These are phyloP conservation scores for Polydrusus cervinus DNA, from an alignment of 2,888 invertebrate species.

Conservation along the genomic window DNA sequence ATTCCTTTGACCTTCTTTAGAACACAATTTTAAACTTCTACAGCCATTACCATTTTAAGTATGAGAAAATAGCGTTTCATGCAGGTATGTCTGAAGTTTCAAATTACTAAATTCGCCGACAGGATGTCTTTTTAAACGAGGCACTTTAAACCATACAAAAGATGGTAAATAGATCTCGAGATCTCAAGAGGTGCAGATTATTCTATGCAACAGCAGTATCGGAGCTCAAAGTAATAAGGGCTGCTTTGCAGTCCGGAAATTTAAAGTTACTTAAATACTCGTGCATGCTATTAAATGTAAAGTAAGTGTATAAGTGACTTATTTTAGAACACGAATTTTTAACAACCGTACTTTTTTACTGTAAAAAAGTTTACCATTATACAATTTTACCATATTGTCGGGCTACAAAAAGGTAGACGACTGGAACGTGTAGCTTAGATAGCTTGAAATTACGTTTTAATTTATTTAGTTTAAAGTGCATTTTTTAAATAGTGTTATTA, in stretches of 20 bases:
- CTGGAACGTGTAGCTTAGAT: too few relatives aligned
- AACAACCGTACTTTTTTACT: background rate
- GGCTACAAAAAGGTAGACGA: too few relatives aligned
- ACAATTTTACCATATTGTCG: too few relatives aligned
- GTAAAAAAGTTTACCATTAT: too few relatives aligned
- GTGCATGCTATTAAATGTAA: constrained; percentile 32
- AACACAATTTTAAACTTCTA: background rate
- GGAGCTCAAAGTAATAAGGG: constrained; percentile 11
- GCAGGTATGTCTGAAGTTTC: background rate
- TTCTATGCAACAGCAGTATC: constrained; percentile 19
- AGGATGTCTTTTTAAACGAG: constrained; percentile 17
- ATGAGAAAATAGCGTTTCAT: background rate
- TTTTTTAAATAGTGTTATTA: too few relatives aligned
- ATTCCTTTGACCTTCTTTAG: too few relatives aligned
- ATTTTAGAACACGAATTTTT: background rate
- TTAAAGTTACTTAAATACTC: constrained; percentile 33
- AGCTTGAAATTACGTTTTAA: too few relatives aligned
- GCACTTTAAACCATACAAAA: background rate
- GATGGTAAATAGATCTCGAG: constrained; percentile 27
- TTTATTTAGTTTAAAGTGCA: too few relatives aligned
- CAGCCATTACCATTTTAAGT: background rate
- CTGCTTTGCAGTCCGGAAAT: constrained; percentile 8
- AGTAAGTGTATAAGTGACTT: constrained; percentile 23
- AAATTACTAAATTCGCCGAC: constrained; percentile 7
- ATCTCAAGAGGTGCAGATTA: constrained; percentile 19